Base-by-base conservation (phyloP, 2,797 vertebrate genomes). In the Oryzias dopingdopingensis region DNA sequence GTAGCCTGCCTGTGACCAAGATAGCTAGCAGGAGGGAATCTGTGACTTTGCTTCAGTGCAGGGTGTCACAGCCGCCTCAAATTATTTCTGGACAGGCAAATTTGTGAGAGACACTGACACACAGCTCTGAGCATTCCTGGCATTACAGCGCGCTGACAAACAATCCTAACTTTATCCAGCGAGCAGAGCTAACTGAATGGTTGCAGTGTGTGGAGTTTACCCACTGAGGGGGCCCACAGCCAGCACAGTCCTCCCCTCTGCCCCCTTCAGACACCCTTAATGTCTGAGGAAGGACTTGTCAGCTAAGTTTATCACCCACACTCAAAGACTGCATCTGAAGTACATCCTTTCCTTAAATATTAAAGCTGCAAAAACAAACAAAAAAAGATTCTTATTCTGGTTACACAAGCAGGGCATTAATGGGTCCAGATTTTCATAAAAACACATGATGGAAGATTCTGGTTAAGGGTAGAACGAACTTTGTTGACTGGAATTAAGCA, bases 101-200 rank as follows among this genome's bases (percentile, higher is more conserved):
- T 75, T 73, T 75, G 62, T 70, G 69, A 82, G 70, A 61, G 81
- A 88, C 63, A 68, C 80, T 77, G 65, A 52, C 62, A 68, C 80
- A 74, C 64, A 66, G 83, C 76, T 45, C 84, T 70, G 82, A 82
- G 84, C 89, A 92, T 93, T 92, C 91, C 91, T 89, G 82, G 76
- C 90, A 90, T 93, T 90, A 82, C 91, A 90, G 86, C 63, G 62
- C 62, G 49, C 88, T 88, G 89, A 92, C 91, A 91, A 91, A 92
- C 92, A 92, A 90, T 91, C 89, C 90, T 88, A 92, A 92, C 91
- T 92, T 91, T 90, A 92, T 91, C 88, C 90, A 81, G 81, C 62
- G 77, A 81, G 82, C 65, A 12, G 75, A 50, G 86, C 78, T 77
- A 83, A 71, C 78, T 93, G 89, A 92, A 92, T 90, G 86, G 90